Evolutionary conservation across 2,888 invertebrate species (phyloP).

Genomic region (Agrochola circellaris): DNA sequence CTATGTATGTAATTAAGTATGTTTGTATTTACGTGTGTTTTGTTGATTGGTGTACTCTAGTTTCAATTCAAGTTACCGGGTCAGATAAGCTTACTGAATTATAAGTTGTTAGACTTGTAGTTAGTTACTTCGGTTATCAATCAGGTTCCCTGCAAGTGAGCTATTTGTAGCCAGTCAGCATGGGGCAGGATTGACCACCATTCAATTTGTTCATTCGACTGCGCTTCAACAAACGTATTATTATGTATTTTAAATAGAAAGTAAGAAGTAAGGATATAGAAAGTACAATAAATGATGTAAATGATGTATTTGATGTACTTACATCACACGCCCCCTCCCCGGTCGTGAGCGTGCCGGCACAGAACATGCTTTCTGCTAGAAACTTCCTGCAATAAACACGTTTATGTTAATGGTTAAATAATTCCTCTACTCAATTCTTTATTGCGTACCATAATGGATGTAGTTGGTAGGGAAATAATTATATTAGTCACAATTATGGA

Average conservation of each 20-base stretch:
- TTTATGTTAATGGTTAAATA: neutral
- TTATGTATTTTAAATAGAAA: neutral
- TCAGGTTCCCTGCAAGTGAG: neutral
- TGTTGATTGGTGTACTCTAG: no score
- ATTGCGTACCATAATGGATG: no score
- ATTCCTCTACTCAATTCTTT: no score
- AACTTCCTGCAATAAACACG: slow-evolving; percentile 79
- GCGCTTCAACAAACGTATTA: neutral
- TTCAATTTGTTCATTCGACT: neutral
- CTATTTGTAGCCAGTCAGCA: neutral
- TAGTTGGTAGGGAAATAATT: no score
- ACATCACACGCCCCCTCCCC: slow-evolving; percentile 88
- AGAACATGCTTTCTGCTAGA: slow-evolving; percentile 81
- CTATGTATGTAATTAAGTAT: no score
- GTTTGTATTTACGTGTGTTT: neutral
- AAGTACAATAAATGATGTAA: neutral
- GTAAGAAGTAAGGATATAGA: neutral
- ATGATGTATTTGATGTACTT: slow-evolving; percentile 58
- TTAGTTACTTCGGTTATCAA: neutral
- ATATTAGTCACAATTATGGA: no score
- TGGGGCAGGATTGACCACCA: neutral
- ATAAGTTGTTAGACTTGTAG: neutral
- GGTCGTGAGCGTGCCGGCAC: slow-evolving; percentile 85
- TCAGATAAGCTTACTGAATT: no score
- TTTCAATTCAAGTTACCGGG: no score